Base-by-base conservation (phyloP, 2,888 invertebrate species). In the Agrochola lychnidis region DNA sequence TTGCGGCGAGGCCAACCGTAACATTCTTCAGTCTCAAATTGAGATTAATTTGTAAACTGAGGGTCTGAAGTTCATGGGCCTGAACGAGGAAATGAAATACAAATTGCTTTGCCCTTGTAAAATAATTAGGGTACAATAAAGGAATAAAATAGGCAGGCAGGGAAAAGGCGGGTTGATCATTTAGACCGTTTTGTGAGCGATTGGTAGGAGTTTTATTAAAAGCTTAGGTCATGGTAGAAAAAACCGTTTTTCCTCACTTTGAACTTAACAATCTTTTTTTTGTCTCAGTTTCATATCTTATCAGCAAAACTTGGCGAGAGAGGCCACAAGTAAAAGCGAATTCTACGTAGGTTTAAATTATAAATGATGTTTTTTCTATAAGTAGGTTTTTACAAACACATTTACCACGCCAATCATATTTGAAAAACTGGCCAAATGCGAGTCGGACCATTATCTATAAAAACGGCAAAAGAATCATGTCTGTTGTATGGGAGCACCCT, bases 31-130 rank as follows among this genome's bases (percentile, higher is more conserved):
- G 63, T 51, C 63, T 40, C 51, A 83, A 86, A 72, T 85, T 87
- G 77, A 77, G 87, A 86, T 85, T 73, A 83, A 87, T 86, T 86
- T 74, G 66, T 81, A 74, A 61, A 74, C 78, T 74, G 62, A 76
- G 70, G 67, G 51, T 70, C 73, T 66, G 16, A 70, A 77, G 73
- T 87, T 81, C 76, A 86, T 86, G 84, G 30, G 59, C 72, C 72
- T 72, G 78, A 84, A 82, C 77, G 78, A 53, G 71, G 78, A 85
- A 86, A 85, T 80, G 70, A 87, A 87, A 76, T 76, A 83, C 77
- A 85, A 86, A 87, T 78, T 79, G 76, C 73, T 61, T 70, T 77
- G 78, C 62, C 66, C 48, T 80, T 69, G 78, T 82, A 61, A 85
- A 85, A 85, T 79, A 85, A 85, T 86, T 86, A 85, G 61, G 69